Base-by-base conservation (phyloP, 1,140 invertebrate genomes). In the Penaeus chinensis region DNA sequence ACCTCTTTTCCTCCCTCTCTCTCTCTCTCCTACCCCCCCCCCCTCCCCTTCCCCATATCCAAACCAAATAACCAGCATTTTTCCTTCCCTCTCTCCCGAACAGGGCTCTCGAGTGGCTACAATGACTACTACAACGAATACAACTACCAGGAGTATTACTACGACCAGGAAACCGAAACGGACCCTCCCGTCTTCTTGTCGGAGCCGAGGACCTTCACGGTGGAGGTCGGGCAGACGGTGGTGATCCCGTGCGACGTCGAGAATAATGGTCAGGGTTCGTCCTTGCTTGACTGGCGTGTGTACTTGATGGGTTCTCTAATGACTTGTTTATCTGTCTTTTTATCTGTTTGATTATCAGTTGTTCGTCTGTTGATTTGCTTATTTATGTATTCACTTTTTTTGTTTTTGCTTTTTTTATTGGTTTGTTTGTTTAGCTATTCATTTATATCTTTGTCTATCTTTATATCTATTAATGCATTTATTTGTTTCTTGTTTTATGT, bases 211-310 rank as follows among this genome's bases (percentile, higher is more conserved):
- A 89, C 65, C 62, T 89, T 89, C 88, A 89, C 88, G 16, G 88
- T 89, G 77, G 88, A 89, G 71, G 65, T 89, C 47, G 88, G 88
- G 24, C 88, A 89, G 88, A 81, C 83, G 13, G 84, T 89, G 63
- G 85, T 89, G 37, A 89, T 89, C 54, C 88, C 88, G 18, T 89
- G 88, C 27, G 88, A 89, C 83, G 82, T 82, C 10, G 84, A 80
- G 7, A 89, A 85, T 22, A 22, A 77, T 3, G 88, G 88, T 89
- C n/a, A 82, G 88, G 65, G 32, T 32, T 32, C n/a, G n/a, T 32
- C 2, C 2, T 32, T 32, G 32, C 32, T 32, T 32, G 32, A 2
- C 32, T 32, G 32, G 2, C 32, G 32, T 2, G 32, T 32, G 0
- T 32, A 1, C 32, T 32, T 32, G 32, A 32, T 32, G 0, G 0